Base-by-base conservation (phyloP, 2,888 invertebrate species). In the Stenotaenia linearis region DNA sequence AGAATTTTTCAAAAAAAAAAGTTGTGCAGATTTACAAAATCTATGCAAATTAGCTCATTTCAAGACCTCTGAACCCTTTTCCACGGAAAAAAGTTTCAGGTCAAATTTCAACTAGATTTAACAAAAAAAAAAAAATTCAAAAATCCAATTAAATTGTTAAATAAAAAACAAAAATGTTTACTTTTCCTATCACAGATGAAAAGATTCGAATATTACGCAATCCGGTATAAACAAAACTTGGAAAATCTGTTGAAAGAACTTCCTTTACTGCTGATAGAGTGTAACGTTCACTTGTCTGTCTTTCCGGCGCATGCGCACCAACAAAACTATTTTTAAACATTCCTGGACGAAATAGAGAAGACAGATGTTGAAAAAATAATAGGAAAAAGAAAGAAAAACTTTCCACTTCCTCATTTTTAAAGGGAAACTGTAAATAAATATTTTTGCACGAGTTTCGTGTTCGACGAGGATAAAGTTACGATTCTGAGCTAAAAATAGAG, bases 361-460 rank as follows among this genome's bases (percentile, higher is more conserved):
- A 50, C 61, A 61, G 61, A 61, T 61, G 61, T 10, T 5, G 61
- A 23, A 23, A 23, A 75, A 1, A 32, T 12, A 75, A 75, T 10
- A 75, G n/a, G 12, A 30, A 75, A 74, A 15, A 74, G 15, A 75
- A 21, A 30, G 18, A 1, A 9, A n/a, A 28, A n/a, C 75, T 30
- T 35, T 75, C 30, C 30, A 35, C 35, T 75, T 75, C 35, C 35
- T 75, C 35, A 75, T 75, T 75, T 75, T 28, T 30, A 35, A 35
- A 74, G 30, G 32, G 32, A 32, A 32, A 32, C 32, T 32, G 32
- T 32, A 32, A 56, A 6, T 21, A 6, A 56, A 5, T 56, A 56
- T 56, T 56, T 23, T 56, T 56, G 5, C 4, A 23, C 4, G 10
- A 56, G 18, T 56, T 56, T 23, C 23, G 4, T 56, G 18, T 18